Evolutionary conservation across 2,888 invertebrate species (phyloP), one percentile per base, ranked within the genome.

Genomic region (Epinotia ramella): DNA sequence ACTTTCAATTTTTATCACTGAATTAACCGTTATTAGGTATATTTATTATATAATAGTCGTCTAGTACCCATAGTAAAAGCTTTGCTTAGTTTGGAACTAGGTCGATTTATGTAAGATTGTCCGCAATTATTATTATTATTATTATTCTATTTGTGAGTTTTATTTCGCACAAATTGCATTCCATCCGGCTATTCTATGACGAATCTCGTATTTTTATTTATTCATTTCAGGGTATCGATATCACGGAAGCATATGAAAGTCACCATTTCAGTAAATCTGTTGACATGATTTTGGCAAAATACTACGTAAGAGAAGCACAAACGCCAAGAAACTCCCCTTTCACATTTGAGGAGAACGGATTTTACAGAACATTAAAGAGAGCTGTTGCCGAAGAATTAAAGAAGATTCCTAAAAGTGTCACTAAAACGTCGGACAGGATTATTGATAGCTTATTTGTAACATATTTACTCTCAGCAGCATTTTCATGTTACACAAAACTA

Each of bases 341-440:
- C 77, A 97, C 97, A 0, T 96, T 98, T 81, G 89, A 96, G 70
- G 95, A 96, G 1, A 94, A 97, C 81, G 97, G 97, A 0, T 98
- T 98, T 85, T 98, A 96, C 82, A 94, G 91, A 77, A 96, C 96
- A 0, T 91, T 98, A 3, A 97, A 97, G 84, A 89, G 88, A 59
- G 94, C 95, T 7, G 95, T 95, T 0, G 77, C 88, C 5, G 92
- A 95, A 33, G 95, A 95, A 81, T 80, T 96, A 0, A 95, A 96
- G 79, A 94, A 93, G n/a, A 86, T 96, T 81, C 93, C 91, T 1
- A 83, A 84, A 67, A 73, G 82, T 44, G 79, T 78, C 40, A 59
- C 81, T 3, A 88, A 78, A 76, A 79, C 83, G 56, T 79, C 90
- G 0, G 83, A 88, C 76, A 81, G 81, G 24, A 87, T 93, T n/a